A percentile compares a stretch with the other conserved stretches of the same genome.
phyloP scores from a whole-genome alignment of 1,140 invertebrate species.

The Bombus superbus region DNA sequence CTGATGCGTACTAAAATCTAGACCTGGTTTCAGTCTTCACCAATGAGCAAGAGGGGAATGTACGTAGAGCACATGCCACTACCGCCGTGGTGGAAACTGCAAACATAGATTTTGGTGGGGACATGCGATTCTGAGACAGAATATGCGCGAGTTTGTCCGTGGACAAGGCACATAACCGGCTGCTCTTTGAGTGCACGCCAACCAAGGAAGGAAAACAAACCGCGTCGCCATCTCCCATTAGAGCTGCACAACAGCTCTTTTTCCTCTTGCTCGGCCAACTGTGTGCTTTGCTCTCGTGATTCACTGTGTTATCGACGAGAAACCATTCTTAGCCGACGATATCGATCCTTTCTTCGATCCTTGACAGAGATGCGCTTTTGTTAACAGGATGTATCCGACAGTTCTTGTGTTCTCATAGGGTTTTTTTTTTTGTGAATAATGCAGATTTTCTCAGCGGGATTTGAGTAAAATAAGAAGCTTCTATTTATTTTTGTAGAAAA shows the following conservation, averaged over 20 bases:
- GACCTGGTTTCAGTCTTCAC: conserved; percentile 69
- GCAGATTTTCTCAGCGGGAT: neutral
- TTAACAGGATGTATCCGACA: neutral
- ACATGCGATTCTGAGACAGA: conserved; percentile 3
- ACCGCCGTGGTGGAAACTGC: conserved; percentile 46
- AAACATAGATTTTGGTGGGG: conserved; percentile 36
- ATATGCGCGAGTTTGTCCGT: neutral
- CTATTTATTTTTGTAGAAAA: neutral
- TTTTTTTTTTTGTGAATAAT: neutral
- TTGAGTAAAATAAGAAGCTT: neutral
- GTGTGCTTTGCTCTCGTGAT: neutral
- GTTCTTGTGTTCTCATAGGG: neutral
- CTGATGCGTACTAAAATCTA: conserved; percentile 75
- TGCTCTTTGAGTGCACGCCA: conserved; percentile 8
- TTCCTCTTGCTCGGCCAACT: conserved; percentile 3
- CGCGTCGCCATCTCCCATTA: conserved; percentile 65
- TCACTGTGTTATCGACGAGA: conserved; percentile 39
- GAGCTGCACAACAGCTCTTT: conserved; percentile 46
- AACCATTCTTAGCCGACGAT: neutral
- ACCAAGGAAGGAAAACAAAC: conserved; percentile 58
- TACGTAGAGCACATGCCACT: conserved; percentile 1
- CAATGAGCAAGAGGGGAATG: neutral
- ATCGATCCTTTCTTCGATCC: neutral
- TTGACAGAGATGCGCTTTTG: too few relatives aligned
- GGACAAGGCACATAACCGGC: conserved; percentile 11